These are phyloP conservation scores for Falco punctatus DNA, from an alignment of 2,113 vertebrate species.

Conservation along the genomic window DNA sequence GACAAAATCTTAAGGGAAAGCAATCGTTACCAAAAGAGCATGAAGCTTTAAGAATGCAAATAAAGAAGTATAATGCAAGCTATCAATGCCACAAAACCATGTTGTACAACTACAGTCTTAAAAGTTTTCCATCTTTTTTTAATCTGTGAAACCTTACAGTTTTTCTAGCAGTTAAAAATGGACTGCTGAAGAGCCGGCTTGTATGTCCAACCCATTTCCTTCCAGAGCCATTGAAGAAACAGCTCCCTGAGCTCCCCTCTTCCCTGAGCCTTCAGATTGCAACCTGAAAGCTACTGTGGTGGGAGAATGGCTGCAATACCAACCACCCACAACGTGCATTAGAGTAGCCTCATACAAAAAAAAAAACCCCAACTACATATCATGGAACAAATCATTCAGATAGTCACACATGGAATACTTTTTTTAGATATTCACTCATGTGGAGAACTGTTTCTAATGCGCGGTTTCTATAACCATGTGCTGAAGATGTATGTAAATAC, in stretches of 20 bases:
- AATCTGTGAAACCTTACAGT: not conserved
- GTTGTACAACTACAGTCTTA: not conserved
- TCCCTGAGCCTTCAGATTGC: not conserved
- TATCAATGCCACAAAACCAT: not conserved
- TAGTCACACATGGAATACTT: no score
- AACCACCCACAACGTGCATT: not conserved
- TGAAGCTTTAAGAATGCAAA: not conserved
- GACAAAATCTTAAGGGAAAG: not conserved
- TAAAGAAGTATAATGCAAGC: fast-evolving
- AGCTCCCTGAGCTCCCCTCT: not conserved
- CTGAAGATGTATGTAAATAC: not conserved
- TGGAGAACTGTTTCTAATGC: not conserved
- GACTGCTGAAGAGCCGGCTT: not conserved
- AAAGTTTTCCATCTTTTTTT: not conserved
- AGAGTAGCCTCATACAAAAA: not conserved
- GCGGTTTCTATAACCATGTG: fast-evolving
- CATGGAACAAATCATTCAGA: not conserved
- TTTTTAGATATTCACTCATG: no score
- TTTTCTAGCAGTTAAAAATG: not conserved
- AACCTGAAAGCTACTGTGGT: not conserved
- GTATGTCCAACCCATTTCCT: not conserved
- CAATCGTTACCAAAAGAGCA: not conserved
- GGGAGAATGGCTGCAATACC: not conserved
- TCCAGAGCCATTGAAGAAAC: not conserved
- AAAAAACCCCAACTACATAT: no score